Base-by-base conservation (phyloP, 2,888 invertebrate species). In the Drosophila setosimentum region DNA sequence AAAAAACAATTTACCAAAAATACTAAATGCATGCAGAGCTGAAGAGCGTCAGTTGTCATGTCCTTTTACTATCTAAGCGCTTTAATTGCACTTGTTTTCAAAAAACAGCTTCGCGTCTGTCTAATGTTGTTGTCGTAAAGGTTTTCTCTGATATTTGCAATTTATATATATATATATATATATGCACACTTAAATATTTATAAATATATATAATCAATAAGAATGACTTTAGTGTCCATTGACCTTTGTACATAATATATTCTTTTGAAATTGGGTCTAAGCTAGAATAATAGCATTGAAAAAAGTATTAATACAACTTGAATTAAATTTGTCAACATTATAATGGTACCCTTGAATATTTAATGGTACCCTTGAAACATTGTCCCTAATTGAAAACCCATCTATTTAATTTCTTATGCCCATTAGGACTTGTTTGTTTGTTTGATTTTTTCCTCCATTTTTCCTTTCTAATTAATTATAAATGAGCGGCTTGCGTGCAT, bases 401-500 rank as follows among this genome's bases (percentile, higher is more conserved):
- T 72, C 72, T 79, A 68, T 70, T 68, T 80, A 54, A 85, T 86
- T 79, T 77, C 68, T 53, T 58, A 64, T 62, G 67, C 61, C 76
- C 71, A 79, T 88, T 90, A 73, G 57, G 69, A 57, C 68, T 42
- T 21, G 54, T 77, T 75, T 73, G 66, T 8, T 70, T 66, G 50
- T 7, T 32, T 24, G 18, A 68, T 2, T 18, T n/a, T 37, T 18
- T 37, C 3, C 5, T 33, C 16, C 33, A 16, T 40, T 40, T n/a
- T 40, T 40, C 4, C 10, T n/a, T 24, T 24, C 76, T 70, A 88
- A 80, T 85, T 88, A 85, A 85, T 90, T 76, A 83, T 83, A 68
- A 83, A 88, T 78, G 75, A 80, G 67, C 55, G 54, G 59, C 68
- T 74, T 76, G 68, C 61, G 66, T 82, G 73, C 37, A 42, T 37